Base-by-base conservation (phyloP, 2,113 vertebrate genomes). In the Xenotilapia caudafasciata region DNA sequence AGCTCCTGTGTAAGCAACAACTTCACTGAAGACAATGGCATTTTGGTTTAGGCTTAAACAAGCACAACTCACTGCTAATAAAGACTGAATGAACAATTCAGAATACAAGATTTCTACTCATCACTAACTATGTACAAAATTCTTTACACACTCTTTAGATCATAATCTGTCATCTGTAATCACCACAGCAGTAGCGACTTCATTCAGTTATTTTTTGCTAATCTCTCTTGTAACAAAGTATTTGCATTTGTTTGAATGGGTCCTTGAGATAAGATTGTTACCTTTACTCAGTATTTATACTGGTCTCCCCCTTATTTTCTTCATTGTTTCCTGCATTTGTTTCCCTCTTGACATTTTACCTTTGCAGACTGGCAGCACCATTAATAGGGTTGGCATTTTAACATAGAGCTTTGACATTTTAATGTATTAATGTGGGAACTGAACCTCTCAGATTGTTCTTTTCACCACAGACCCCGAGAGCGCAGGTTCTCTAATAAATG, bases 401-500 rank as follows among this genome's bases (percentile, higher is more conserved):
- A 95, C 93, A 95, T 95, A 95, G 93, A 85, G 90, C 91, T 91
- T 93, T 96, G 95, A 91, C 95, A 96, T 96, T 96, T 94, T 89
- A 91, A 90, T 90, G 55, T 86, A 94, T 93, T 94, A 95, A 93
- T 92, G 77, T 85, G 79, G 83, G 83, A 94, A 93, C 56, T 83
- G 89, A 93, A 91, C 87, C 91, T 81, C 90, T 94, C 81, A 75
- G 49, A 89, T 90, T 93, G 93, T 94, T 92, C 86, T 92, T 90
- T 93, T 89, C 84, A 86, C 83, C 17, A 40, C 28, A 60, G 82
- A 90, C 60, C 81, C 51, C 2, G 62, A 86, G 75, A 93, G 91
- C 84, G 14, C 56, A 33, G 10, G 23, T 38, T 83, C 83, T 89
- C 65, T 85, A 89, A 92, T 88, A 89, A 94, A 94, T 88, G 86